Base-by-base conservation (phyloP, 2,113 vertebrate species). In the Channa argus region DNA sequence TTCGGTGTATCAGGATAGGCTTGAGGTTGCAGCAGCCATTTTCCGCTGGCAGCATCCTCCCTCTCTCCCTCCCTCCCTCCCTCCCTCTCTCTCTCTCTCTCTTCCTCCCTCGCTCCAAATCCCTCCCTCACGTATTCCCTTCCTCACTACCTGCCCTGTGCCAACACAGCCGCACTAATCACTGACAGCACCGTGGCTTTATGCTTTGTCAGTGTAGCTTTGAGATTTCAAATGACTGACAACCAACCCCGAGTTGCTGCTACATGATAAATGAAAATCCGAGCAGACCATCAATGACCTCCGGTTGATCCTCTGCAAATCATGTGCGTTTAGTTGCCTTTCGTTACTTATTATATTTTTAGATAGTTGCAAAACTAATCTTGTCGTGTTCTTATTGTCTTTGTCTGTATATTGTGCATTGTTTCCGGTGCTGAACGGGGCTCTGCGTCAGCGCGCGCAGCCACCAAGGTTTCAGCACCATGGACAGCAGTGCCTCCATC, bases 21-120 rank as follows among this genome's bases (percentile, higher is more conserved):
- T 94, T 87, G 91, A 93, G 90, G 92, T 92, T 94, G 92, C 92
- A 95, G 94, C 94, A 94, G 94, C 94, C 94, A 95, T 95, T 94
- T 95, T 95, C 93, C 93, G 90, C 94, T 93, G 93, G 92, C 93
- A 94, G 91, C 93, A 91, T 92, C 92, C 89, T 92, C 89, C 91
- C 92, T 92, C 93, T 79, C 87, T 84, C 90, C 78, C 83, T 52
- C 82, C 74, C 71, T 47, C 81, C 75, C 80, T 41, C 84, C 61
- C 63, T 43, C 80, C 69, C 84, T 9, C 70, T n/a, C 74, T 33
- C 78, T 43, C 81, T 71, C 64, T 15, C 52, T 33, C 63, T 45
- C 69, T 46, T 76, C 44, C 70, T 55, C 77, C n/a, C 75, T 73
- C 84, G 6, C 77, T 82, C 54, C 49, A 71, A 59, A 71, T 85